Evolutionary conservation across 1,140 invertebrate genomes (phyloP).

Genomic region (Drosophila pandora): DNA sequence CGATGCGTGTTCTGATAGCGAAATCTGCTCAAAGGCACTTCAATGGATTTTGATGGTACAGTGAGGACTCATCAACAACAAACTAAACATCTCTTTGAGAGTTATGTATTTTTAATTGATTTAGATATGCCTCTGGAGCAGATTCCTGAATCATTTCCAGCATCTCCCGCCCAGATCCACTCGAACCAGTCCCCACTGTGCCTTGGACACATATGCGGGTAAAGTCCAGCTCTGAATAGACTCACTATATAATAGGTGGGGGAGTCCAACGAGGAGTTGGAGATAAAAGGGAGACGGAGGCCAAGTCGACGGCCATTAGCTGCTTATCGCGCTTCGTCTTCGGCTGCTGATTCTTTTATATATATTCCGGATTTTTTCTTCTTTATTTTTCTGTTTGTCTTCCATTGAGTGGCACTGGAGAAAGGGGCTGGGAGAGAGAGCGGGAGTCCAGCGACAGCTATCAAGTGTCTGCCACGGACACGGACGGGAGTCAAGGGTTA

Average conservation of each 20-base stretch:
- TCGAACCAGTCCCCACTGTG: constrained; percentile 35
- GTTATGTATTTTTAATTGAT: background rate
- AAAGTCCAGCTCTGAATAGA: constrained; percentile 52
- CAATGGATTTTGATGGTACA: constrained; percentile 42
- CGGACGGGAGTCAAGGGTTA: constrained; percentile 65
- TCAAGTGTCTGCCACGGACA: constrained; percentile 66
- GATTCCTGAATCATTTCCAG: background rate
- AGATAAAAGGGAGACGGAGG: constrained; percentile 22
- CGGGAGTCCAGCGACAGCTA: constrained; percentile 68
- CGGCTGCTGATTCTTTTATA: constrained; percentile 39
- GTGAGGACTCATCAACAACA: constrained; percentile 2
- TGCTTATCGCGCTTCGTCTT: constrained; percentile 71
- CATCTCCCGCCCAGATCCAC: constrained; percentile 14
- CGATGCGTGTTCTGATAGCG: constrained; percentile 61
- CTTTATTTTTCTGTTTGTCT: constrained; percentile 23
- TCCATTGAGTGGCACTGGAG: constrained; percentile 51
- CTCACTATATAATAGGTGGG: background rate
- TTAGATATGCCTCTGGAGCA: background rate
- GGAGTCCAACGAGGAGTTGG: background rate
- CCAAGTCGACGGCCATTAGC: constrained; percentile 73
- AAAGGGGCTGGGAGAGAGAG: background rate
- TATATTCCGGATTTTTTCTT: constrained; percentile 17
- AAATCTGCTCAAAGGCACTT: constrained; percentile 63
- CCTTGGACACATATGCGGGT: constrained; percentile 41
- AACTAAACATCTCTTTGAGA: no score